Evolutionary conservation across 2,888 invertebrate species (phyloP), one percentile per base, ranked within the genome.

Genomic region (Melolontha melolontha): DNA sequence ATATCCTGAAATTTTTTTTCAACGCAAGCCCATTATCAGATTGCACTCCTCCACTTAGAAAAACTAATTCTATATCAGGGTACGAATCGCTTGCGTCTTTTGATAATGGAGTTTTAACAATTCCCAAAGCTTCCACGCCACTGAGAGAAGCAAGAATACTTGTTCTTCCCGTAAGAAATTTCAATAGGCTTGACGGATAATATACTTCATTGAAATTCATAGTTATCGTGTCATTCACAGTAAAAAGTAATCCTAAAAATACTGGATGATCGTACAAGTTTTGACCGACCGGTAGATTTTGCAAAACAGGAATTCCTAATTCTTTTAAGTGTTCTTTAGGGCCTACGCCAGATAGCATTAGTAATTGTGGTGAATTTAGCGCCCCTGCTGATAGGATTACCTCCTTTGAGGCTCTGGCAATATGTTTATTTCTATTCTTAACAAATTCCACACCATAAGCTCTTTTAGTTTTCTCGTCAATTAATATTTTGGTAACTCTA

Each of bases 311-410:
- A 70, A 92, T 91, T 12, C 85, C 85, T 1, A 89, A 77, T 1
- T 86, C 82, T 69, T 86, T 76, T 59, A 91, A 79, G 72, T 91
- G 89, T 4, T 86, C 80, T 70, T 80, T 83, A 0, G 91, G 90
- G 0, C 91, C 91, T n/a, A 91, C 80, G 2, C 90, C 90, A 0
- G 89, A 89, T 1, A 90, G 80, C 88, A 90, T 88, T 14, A 90
- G 76, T 10, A 95, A 79, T 80, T 95, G 93, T 0, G 95, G 92
- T 0, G 93, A 90, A 81, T 92, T 92, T 71, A 95, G 89, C 0
- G 93, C 89, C 0, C 95, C 89, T 50, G 85, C 89, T 73, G 87
- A 86, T 27, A 90, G 74, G 68, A 90, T 87, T 0, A 90, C 83
- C 73, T 87, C 87, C 70, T 85, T 86, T 34, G 81, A 80, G 6